A percentile compares a stretch with the other conserved stretches of the same genome.
Evolutionary conservation across 2,888 invertebrate species (phyloP).

Genomic region (Nemoura dubitans): DNA sequence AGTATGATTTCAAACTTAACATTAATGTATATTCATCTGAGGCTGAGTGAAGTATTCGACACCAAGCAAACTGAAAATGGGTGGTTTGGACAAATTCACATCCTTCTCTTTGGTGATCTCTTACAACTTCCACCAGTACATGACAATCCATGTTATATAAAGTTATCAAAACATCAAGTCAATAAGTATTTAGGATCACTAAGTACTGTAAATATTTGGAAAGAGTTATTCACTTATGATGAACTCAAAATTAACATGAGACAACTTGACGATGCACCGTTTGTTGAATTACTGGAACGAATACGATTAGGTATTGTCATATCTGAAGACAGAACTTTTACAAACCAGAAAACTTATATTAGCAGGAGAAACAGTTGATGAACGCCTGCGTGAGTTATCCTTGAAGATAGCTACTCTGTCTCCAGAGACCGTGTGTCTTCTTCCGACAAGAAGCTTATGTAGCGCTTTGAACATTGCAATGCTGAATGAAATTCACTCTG

Average conservation of each 20-base stretch:
- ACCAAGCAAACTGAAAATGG: slow-evolving; percentile 53
- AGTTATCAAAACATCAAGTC: slow-evolving; percentile 52
- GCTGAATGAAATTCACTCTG: too few species aligned
- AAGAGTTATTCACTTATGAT: slow-evolving; percentile 45
- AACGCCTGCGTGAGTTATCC: slow-evolving; percentile 48
- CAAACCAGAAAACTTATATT: not conserved
- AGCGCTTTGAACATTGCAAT: too few species aligned
- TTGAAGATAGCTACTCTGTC: not conserved
- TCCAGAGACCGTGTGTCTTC: not conserved
- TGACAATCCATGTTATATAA: slow-evolving; percentile 53
- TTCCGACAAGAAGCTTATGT: not conserved
- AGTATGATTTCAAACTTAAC: slow-evolving; percentile 54
- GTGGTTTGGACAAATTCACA: slow-evolving; percentile 55
- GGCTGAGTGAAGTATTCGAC: slow-evolving; percentile 55
- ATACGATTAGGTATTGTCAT: slow-evolving; percentile 47
- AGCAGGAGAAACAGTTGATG: not conserved
- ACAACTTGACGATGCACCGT: slow-evolving; percentile 45
- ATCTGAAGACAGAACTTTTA: slow-evolving; percentile 17
- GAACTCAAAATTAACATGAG: slow-evolving; percentile 50
- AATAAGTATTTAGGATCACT: slow-evolving; percentile 51
- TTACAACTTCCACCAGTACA: slow-evolving; percentile 56
- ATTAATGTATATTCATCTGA: slow-evolving; percentile 53
- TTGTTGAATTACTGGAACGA: slow-evolving; percentile 38
- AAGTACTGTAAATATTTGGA: slow-evolving; percentile 39
- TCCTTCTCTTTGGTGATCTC: slow-evolving; percentile 56